Conservation (phyloP, 2,888 invertebrate genomes). For the Morpho deidamia region DNA sequence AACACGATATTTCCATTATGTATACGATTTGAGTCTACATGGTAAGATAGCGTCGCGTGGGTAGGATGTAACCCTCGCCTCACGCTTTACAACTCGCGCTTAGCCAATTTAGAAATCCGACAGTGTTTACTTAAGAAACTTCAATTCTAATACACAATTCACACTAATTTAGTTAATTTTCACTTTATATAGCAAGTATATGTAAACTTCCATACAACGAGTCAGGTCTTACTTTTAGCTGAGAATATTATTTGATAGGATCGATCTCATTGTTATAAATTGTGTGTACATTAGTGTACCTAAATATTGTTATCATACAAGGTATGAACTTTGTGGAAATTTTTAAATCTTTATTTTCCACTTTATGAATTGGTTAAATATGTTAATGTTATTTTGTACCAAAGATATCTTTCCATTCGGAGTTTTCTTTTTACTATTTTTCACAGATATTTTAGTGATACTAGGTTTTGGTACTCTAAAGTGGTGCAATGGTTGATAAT, state of each 20-base stretch:
- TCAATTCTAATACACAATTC: conserved; percentile 10
- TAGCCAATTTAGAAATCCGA: conserved; percentile 44
- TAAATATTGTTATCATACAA: conserved; percentile 76
- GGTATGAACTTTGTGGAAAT: conserved; percentile 65
- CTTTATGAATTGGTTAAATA: conserved; percentile 45
- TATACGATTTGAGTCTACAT: conserved; percentile 78
- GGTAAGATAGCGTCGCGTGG: conserved; percentile 70
- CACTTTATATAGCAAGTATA: conserved; percentile 4
- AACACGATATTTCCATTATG: conserved; percentile 79
- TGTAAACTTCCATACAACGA: conserved; percentile 48
- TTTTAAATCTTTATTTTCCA: conserved; percentile 44
- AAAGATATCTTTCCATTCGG: conserved; percentile 68
- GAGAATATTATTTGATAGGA: conserved; percentile 55
- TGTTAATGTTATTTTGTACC: conserved; percentile 63
- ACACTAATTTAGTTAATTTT: conserved; percentile 22
- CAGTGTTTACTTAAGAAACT: conserved; percentile 34
- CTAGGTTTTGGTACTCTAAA: conserved; percentile 51
- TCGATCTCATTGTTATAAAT: conserved; percentile 77
- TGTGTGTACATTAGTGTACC: conserved; percentile 49
- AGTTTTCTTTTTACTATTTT: conserved; percentile 38
- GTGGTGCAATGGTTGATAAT: conserved; percentile 66
- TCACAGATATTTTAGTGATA: conserved; percentile 34
- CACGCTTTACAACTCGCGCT: conserved; percentile 38
- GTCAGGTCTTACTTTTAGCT: conserved; percentile 47
- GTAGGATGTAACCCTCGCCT: conserved; percentile 47